Evolutionary conservation across 2,797 vertebrate species (phyloP).

Genomic region (Pelodytes ibericus): DNA sequence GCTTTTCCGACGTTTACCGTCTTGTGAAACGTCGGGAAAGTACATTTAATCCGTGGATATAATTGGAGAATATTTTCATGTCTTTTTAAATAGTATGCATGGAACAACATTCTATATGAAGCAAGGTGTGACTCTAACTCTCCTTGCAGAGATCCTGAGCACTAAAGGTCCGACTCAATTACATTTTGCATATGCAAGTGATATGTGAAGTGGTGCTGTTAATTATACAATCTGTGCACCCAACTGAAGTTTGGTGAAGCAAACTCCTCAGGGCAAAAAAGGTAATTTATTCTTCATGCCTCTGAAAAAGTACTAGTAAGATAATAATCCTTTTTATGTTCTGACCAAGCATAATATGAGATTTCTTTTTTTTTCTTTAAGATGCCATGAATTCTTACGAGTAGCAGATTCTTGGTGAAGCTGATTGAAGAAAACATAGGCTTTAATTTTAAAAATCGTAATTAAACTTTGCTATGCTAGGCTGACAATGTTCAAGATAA

Average conservation of each 20-base stretch:
- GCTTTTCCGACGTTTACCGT: not conserved
- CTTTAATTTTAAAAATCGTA: slow-evolving; percentile 33
- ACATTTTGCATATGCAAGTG: slow-evolving; percentile 52
- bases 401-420: slow-evolving; percentile 11
- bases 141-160: slow-evolving; percentile 33
- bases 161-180: slow-evolving; percentile 47
- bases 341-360: slow-evolving; percentile 33
- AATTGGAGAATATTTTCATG: not conserved
- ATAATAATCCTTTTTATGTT: slow-evolving; percentile 50
- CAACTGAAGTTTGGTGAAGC: slow-evolving; percentile 38
- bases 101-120: not conserved
- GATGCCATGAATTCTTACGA: slow-evolving; percentile 14
- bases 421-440: slow-evolving; percentile 6
- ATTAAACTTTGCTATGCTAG: slow-evolving; percentile 35
- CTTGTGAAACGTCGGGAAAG: not conserved
- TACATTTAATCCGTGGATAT: not conserved
- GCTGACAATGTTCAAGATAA: slow-evolving; percentile 15
- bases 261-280: slow-evolving; percentile 34
- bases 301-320: slow-evolving; percentile 34
- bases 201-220: slow-evolving; percentile 40
- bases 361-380: slow-evolving; percentile 10
- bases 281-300: slow-evolving; percentile 48
- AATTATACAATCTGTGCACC: slow-evolving; percentile 47
- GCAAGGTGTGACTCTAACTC: not conserved
- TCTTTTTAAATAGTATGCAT: not conserved